phyloP scores from a whole-genome alignment of 2,113 vertebrate species.

The Merops nubicus region DNA sequence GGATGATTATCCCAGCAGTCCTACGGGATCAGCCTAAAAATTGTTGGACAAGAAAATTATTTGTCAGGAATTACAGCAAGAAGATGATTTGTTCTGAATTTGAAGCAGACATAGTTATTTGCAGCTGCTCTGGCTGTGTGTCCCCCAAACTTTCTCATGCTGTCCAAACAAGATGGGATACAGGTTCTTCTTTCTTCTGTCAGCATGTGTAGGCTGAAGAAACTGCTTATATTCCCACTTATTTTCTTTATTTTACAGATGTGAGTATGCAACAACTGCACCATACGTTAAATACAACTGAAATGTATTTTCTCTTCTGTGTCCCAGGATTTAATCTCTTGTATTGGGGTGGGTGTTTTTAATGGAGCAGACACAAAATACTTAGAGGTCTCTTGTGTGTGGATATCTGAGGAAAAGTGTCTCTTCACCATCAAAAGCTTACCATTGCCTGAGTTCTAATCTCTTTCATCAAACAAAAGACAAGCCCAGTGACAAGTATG shows the following conservation, averaged over 20 bases:
- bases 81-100: slow-evolving; percentile 40
- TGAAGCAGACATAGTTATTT: slow-evolving; percentile 31
- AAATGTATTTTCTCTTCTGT: neutral
- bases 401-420: neutral
- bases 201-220: neutral
- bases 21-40: slow-evolving; percentile 18
- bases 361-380: neutral
- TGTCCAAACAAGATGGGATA: slow-evolving; percentile 9
- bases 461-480: neutral
- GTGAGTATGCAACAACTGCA: neutral
- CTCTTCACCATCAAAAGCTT: neutral
- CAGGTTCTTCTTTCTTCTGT: slow-evolving; percentile 10
- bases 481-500: neutral
- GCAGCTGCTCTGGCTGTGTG: slow-evolving; percentile 35
- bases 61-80: slow-evolving; percentile 28
- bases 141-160: neutral
- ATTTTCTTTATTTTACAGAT: neutral
- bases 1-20: slow-evolving; percentile 40
- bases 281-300: neutral
- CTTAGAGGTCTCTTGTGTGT: neutral
- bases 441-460: neutral
- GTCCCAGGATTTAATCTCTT: neutral
- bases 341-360: neutral
- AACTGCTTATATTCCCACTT: neutral
- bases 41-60: slow-evolving; percentile 41